Evolutionary conservation across 2,888 invertebrate species (phyloP), one percentile per base, ranked within the genome.

Genomic region (Onchidella celtica): DNA sequence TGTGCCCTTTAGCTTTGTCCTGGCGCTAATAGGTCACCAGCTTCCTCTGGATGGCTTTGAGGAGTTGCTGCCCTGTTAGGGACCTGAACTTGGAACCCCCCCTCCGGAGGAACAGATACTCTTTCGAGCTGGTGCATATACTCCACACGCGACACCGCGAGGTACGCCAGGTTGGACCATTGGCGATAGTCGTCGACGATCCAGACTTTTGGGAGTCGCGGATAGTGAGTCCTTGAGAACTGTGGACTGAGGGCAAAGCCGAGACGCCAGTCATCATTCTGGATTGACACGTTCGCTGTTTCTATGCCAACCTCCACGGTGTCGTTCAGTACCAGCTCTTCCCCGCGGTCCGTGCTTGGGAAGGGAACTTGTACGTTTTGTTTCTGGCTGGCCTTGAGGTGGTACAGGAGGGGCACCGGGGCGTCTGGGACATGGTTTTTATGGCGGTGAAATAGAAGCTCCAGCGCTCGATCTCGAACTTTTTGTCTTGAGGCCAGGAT

Each of bases 211-310:
- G 2, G 57, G 69, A 47, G 21, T 69, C 47, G n/a, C 4, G 21
- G 69, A 69, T 69, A 47, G 69, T 69, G 27, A 40, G 69, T 17
- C 57, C 73, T 34, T 73, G 73, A 21, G 21, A 32, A 21, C 29
- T 32, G 32, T 57, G 73, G n/a, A 73, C 34, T 27, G 73, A n/a
- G n/a, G 57, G 0, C 9, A 57, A 55, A 24, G n/a, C n/a, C 69
- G 2, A 69, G 47, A 29, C 24, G n/a, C n/a, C n/a, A n/a, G n/a
- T n/a, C n/a, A n/a, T n/a, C n/a, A n/a, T n/a, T n/a, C n/a, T n/a
- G n/a, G n/a, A n/a, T n/a, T n/a, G n/a, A n/a, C n/a, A n/a, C n/a
- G n/a, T n/a, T n/a, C n/a, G n/a, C n/a, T n/a, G n/a, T n/a, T n/a
- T n/a, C n/a, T n/a, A n/a, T n/a, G n/a, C n/a, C n/a, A 24, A 57